Base-by-base conservation (phyloP, 2,797 vertebrate genomes). In the Acanthiza pusilla region DNA sequence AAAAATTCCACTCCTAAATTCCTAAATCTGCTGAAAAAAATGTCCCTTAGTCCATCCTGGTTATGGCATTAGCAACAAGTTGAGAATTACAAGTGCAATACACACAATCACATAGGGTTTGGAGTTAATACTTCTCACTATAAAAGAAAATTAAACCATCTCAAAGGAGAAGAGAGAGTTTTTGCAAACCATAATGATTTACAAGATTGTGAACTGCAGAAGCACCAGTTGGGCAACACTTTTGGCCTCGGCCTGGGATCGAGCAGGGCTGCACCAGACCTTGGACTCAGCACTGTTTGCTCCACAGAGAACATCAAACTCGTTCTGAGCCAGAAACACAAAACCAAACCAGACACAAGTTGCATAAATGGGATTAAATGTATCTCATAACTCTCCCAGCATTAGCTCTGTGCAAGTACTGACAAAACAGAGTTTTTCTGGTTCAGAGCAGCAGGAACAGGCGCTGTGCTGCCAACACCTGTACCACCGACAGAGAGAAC, bases 251-350 rank as follows among this genome's bases (percentile, higher is more conserved):
- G 26, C 29, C 34, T 2, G 30, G 57, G 45, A 47, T 3, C 0
- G 0, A 82, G 54, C 48, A 54, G 2, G 1, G 32, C 26, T 3
- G 30, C 5, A 71, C 32, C 86, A 76, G 91, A 94, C 94, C 88
- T 93, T 93, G 94, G 91, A 93, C 92, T 77, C 36, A 2, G 1
- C 19, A 61, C 85, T 93, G 88, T 85, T 93, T 90, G 30, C 38
- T 51, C 16, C 67, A 47, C 22, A 13, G 61, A 51, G 81, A 94
- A 92, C 86, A 77, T 25, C 83, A 82, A 73, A 93, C 66, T 57
- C 1, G 1, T 18, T 10, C 43, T 3, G 5, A 67, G 50, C 10
- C 8, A 89, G 51, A 51, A 76, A 48, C 0, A 9, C 68, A 66
- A 60, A 78, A 47, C 4, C 7, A 30, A 51, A 36, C 0, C 0